Evolutionary conservation across 2,888 invertebrate genomes (phyloP).

Genomic region (Leucophenga montana): DNA sequence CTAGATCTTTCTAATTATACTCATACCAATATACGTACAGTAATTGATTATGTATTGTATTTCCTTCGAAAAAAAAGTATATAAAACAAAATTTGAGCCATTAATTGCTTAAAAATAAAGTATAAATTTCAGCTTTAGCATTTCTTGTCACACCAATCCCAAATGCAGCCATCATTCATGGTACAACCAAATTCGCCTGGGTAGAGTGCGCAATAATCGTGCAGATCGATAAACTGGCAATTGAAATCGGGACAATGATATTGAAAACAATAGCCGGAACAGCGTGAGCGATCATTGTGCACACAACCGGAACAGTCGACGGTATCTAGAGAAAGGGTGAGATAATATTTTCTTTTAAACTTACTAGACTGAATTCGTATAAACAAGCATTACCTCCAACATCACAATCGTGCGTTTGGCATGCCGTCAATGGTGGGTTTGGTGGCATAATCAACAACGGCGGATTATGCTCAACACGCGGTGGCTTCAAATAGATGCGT

Average conservation of each 20-base stretch:
- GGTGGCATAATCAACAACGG: conserved; percentile 61
- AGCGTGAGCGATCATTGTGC: conserved; percentile 47
- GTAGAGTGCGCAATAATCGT: conserved; percentile 55
- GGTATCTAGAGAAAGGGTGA: conserved; percentile 36
- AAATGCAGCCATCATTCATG: conserved; percentile 55
- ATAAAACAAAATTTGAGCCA: too few species aligned
- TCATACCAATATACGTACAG: not conserved
- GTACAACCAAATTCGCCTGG: conserved; percentile 58
- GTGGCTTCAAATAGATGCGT: conserved; percentile 54
- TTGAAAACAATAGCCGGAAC: conserved; percentile 55
- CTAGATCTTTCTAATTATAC: conserved; percentile 34
- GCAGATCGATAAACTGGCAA: conserved; percentile 50
- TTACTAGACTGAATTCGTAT: too few species aligned
- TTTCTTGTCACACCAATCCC: conserved; percentile 58
- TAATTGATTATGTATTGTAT: too few species aligned
- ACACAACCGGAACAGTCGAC: conserved; percentile 62
- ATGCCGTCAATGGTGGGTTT: conserved; percentile 54
- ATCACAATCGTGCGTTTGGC: conserved; percentile 47
- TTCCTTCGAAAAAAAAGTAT: too few species aligned
- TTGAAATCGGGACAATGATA: conserved; percentile 55
- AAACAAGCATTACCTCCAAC: conserved; percentile 49
- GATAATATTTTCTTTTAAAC: not conserved
- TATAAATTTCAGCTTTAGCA: conserved; percentile 30
- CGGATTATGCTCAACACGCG: conserved; percentile 44
- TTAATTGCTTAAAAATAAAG: too few species aligned